These are phyloP conservation scores for Delia radicum DNA, from an alignment of 1,140 invertebrate genomes.

Conservation along the genomic window DNA sequence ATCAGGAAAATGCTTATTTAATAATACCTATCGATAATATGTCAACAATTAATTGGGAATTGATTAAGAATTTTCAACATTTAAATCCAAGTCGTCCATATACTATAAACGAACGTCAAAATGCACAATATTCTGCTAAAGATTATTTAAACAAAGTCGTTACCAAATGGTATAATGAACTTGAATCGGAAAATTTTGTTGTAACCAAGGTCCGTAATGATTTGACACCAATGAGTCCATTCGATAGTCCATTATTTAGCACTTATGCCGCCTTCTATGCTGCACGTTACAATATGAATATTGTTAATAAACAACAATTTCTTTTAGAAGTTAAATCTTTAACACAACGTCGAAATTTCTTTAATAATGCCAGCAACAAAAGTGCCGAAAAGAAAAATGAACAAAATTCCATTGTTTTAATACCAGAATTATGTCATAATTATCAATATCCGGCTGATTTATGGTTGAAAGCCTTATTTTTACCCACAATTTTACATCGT, in stretches of 20 bases:
- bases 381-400: slow-evolving; percentile 11
- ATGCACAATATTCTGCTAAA: slow-evolving; percentile 57
- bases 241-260: slow-evolving; percentile 72
- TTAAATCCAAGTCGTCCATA: slow-evolving; percentile 27
- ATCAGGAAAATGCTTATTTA: slow-evolving; percentile 69
- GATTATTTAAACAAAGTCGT: slow-evolving; percentile 73
- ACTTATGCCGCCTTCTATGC: slow-evolving; percentile 82
- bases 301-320: slow-evolving; percentile 71
- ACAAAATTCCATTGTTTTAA: slow-evolving; percentile 58
- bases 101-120: slow-evolving; percentile 58
- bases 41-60: slow-evolving; percentile 66
- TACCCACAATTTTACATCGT: slow-evolving; percentile 84
- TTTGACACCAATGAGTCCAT: slow-evolving; percentile 74
- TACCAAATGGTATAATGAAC: slow-evolving; percentile 80
- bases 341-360: slow-evolving; percentile 72
- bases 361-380: slow-evolving; percentile 28
- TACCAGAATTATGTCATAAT: slow-evolving; percentile 88
- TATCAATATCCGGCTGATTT: slow-evolving; percentile 83
- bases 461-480: slow-evolving; percentile 85
- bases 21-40: slow-evolving; percentile 66
- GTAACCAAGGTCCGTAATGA: slow-evolving; percentile 82
- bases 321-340: slow-evolving; percentile 88
- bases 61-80: slow-evolving; percentile 55
- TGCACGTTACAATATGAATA: slow-evolving; percentile 68
- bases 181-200: slow-evolving; percentile 69